Conservation (phyloP, 2,113 vertebrate species). For the Mobula birostris region DNA sequence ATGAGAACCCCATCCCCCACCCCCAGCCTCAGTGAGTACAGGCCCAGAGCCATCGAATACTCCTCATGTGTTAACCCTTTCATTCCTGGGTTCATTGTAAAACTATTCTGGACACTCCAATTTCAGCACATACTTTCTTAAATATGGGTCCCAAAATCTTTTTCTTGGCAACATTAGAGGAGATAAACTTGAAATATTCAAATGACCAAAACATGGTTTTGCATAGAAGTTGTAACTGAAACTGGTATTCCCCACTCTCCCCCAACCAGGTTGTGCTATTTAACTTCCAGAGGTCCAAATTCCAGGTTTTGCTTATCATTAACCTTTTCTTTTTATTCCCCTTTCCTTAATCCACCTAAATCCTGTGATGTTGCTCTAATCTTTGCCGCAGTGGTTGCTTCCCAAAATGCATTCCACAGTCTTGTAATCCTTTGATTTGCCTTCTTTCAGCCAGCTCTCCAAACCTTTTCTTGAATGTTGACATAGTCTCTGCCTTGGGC, state of each 20-base stretch:
- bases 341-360: background rate
- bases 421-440: background rate
- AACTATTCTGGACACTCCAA: too few relatives aligned
- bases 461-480: background rate
- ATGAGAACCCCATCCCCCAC: too few relatives aligned
- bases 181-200: background rate
- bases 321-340: background rate
- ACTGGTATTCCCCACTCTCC: background rate
- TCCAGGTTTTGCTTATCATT: background rate
- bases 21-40: too few relatives aligned
- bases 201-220: background rate
- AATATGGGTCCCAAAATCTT: too few relatives aligned
- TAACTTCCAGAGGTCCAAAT: background rate
- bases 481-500: background rate
- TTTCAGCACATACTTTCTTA: too few relatives aligned
- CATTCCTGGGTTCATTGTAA: too few relatives aligned
- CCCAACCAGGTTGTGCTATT: background rate
- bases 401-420: background rate
- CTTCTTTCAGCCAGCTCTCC: background rate
- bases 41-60: too few relatives aligned
- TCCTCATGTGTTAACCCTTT: too few relatives aligned
- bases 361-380: background rate
- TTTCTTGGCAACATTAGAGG: background rate
- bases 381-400: background rate
- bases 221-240: background rate